These are phyloP conservation scores for Punctoribates punctum DNA, from an alignment of 2,888 invertebrate genomes.

Conservation along the genomic window DNA sequence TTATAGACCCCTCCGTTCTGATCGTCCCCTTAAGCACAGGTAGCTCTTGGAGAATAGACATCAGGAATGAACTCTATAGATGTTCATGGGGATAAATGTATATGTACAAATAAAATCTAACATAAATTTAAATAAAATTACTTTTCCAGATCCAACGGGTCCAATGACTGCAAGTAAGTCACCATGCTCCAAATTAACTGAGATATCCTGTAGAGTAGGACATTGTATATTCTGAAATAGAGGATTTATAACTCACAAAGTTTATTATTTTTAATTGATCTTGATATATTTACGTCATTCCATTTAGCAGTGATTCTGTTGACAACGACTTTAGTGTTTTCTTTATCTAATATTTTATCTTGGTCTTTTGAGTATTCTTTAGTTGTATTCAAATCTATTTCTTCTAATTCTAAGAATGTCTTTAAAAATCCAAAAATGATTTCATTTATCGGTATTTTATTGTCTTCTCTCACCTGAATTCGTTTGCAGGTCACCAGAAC, in stretches of 20 bases:
- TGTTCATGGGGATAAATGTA: no score
- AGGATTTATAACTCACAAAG: background rate
- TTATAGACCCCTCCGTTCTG: background rate
- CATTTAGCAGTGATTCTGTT: conserved; percentile 36
- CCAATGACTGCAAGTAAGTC: conserved; percentile 73
- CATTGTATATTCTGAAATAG: background rate
- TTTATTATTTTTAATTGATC: background rate
- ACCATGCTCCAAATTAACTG: conserved; percentile 52
- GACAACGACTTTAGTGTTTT: background rate
- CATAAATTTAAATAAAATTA: conserved; percentile 48
- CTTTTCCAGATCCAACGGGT: conserved; percentile 82
- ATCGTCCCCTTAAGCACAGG: background rate
- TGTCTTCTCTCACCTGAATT: background rate
- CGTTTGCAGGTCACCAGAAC: background rate
- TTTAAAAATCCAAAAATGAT: background rate
- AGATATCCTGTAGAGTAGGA: conserved; percentile 50
- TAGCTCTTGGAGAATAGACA: background rate
- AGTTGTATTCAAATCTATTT: background rate
- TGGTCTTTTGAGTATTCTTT: background rate
- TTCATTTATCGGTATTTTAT: background rate
- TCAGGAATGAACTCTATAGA: conserved; percentile 4
- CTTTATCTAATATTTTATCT: background rate
- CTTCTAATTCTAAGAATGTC: conserved; percentile 19
- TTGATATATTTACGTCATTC: background rate
- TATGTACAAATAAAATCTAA: background rate